A percentile compares a stretch with the other conserved stretches of the same genome.
phyloP scores from a whole-genome alignment of 2,888 invertebrate genomes.

The Dexiosoma caninum region DNA sequence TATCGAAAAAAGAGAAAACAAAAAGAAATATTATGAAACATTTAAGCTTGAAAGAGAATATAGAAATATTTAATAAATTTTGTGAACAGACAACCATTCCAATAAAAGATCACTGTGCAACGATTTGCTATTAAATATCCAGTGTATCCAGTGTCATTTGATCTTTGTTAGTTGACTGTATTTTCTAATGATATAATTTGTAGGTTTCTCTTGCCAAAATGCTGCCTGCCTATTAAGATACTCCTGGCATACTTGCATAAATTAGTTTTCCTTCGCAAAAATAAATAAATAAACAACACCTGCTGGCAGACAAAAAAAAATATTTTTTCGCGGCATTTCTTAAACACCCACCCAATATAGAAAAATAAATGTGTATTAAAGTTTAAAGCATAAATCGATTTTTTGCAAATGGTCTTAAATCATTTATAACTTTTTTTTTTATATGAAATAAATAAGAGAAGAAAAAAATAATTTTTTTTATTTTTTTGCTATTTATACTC shows the following conservation, averaged over 20 bases:
- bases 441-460: background rate
- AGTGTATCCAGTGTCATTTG: too few relatives aligned
- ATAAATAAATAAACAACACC: constrained; percentile 41
- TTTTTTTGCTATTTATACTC: constrained; percentile 72
- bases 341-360: constrained; percentile 29
- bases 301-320: constrained; percentile 35
- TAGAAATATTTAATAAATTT: too few relatives aligned
- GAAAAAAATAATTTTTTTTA: background rate
- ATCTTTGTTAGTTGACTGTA: background rate
- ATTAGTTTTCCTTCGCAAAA: constrained; percentile 9
- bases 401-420: constrained; percentile 32
- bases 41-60: too few relatives aligned
- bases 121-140: too few relatives aligned
- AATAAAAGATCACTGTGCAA: too few relatives aligned
- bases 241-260: constrained; percentile 40
- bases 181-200: background rate
- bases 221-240: constrained; percentile 3
- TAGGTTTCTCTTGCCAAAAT: constrained; percentile 10
- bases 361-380: constrained; percentile 21
- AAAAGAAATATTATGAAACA: too few relatives aligned
- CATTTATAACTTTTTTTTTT: constrained; percentile 19
- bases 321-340: constrained; percentile 14
- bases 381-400: constrained; percentile 37
- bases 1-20: too few relatives aligned
- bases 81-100: too few relatives aligned